Evolutionary conservation across 1,140 invertebrate genomes (phyloP), one percentile per base, ranked within the genome.

Genomic region (Microplitis demolitor): DNA sequence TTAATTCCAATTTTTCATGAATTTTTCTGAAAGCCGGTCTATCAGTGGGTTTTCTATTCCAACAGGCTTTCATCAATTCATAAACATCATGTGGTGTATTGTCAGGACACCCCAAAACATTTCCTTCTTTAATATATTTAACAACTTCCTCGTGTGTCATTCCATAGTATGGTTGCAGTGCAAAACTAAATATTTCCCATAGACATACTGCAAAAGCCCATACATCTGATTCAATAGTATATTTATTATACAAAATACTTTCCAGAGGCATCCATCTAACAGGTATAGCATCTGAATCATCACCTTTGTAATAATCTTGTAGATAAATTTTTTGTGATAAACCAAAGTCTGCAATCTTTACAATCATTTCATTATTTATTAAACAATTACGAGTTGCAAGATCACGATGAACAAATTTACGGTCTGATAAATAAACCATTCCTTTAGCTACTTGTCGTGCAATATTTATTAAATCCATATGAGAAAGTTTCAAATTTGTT

Each of bases 331-430:
- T 96, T 83, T 96, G 95, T 2, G 95, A 97, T 6, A 98, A 86
- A 33, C 96, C 96, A 89, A 98, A 98, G 85, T 99, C 97, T 0
- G 97, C 96, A 78, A 99, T 98, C 90, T 98, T 98, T 0, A 98
- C 97, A 31, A 94, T 91, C 92, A 98, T 96, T 64, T 94, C 91
- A 78, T 98, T 94, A 83, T 96, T 94, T 73, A 99, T 97, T 39
- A 99, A 89, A 88, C 97, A 98, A 89, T 99, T 99, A 82, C 97
- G 90, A 0, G 97, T 98, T 0, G 97, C 97, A 75, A 99, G 87
- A 87, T 98, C 97, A 66, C 97, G 90, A 86, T 99, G 97, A 0
- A 98, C 96, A 88, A 98, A 98, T 85, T 97, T 97, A 58, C 96
- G 89, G 78, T 97, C 95, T 2, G 97, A 96, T 51, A 99, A 87